Evolutionary conservation across 2,888 invertebrate genomes (phyloP).

Genomic region (Drosophila vallismaia): DNA sequence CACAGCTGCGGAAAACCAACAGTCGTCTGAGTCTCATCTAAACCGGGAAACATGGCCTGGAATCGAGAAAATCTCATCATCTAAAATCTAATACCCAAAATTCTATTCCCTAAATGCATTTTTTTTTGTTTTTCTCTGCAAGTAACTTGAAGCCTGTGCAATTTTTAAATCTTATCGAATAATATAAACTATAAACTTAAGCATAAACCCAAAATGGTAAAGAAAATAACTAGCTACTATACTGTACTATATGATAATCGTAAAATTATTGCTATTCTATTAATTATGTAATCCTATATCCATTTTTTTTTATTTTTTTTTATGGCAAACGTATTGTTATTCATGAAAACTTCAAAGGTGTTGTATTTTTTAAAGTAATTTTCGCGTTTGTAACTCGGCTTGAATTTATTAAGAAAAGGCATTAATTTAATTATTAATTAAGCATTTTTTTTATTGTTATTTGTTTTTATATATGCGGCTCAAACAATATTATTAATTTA

Average conservation of each 20-base stretch:
- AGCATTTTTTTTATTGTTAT: conserved; percentile 72
- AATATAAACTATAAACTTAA: conserved; percentile 22
- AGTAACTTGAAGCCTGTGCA: conserved; percentile 53
- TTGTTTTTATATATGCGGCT: conserved; percentile 76
- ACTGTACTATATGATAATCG: conserved; percentile 23
- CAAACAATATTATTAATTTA: conserved; percentile 55
- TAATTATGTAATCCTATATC: not conserved
- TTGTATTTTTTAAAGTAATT: conserved; percentile 29
- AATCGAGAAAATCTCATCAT: conserved; percentile 59
- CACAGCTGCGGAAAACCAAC: conserved; percentile 94
- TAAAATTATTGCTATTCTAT: conserved; percentile 2
- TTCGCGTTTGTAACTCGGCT: conserved; percentile 9
- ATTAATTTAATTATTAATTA: conserved; percentile 46
- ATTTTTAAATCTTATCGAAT: conserved; percentile 37
- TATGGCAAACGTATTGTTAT: conserved; percentile 15
- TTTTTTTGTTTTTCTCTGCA: conserved; percentile 41
- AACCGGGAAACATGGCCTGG: not conserved
- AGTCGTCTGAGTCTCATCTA: conserved; percentile 93
- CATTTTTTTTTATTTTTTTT: conserved; percentile 12
- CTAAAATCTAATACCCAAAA: not conserved
- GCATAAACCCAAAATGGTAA: conserved; percentile 44
- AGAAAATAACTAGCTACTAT: conserved; percentile 23
- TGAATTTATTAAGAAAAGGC: conserved; percentile 40
- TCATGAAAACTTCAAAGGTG: conserved; percentile 29
- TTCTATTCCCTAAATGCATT: conserved; percentile 53